A percentile compares a stretch with the other conserved stretches of the same genome.
Conservation (phyloP, 2,888 invertebrate species). For the Hipparchia semele region DNA sequence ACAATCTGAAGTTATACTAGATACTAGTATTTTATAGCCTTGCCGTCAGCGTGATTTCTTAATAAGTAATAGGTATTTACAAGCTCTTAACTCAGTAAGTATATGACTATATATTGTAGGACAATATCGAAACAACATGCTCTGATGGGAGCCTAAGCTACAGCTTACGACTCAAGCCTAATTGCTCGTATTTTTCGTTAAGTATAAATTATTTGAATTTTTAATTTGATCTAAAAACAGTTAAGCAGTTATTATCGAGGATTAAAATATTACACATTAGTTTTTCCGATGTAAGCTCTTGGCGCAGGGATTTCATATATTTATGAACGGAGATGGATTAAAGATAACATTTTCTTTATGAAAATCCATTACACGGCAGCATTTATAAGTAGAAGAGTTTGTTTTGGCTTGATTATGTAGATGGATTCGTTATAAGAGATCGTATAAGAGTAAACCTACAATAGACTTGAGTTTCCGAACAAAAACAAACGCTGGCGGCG, state of each 20-base stretch:
- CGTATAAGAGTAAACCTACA: constrained; percentile 34
- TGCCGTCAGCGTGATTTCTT: too few species aligned
- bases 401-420: constrained; percentile 37
- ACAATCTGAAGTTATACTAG: too few species aligned
- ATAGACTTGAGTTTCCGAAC: constrained; percentile 47
- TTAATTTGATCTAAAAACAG: background rate
- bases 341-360: constrained; percentile 37
- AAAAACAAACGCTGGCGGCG: constrained; percentile 66
- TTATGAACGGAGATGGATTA: constrained; percentile 16
- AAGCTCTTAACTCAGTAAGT: too few species aligned
- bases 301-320: constrained; percentile 8
- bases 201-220: background rate
- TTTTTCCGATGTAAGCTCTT: constrained; percentile 9
- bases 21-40: too few species aligned
- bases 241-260: background rate
- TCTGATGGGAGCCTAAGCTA: background rate
- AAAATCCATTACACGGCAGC: constrained; percentile 37
- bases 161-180: background rate
- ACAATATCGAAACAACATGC: background rate
- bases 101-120: too few species aligned
- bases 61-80: too few species aligned
- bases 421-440: constrained; percentile 34
- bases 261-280: constrained; percentile 7
- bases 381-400: constrained; percentile 35
- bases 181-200: constrained; percentile 5